Evolutionary conservation across 1,140 invertebrate genomes (phyloP).

Genomic region (Mya arenaria): DNA sequence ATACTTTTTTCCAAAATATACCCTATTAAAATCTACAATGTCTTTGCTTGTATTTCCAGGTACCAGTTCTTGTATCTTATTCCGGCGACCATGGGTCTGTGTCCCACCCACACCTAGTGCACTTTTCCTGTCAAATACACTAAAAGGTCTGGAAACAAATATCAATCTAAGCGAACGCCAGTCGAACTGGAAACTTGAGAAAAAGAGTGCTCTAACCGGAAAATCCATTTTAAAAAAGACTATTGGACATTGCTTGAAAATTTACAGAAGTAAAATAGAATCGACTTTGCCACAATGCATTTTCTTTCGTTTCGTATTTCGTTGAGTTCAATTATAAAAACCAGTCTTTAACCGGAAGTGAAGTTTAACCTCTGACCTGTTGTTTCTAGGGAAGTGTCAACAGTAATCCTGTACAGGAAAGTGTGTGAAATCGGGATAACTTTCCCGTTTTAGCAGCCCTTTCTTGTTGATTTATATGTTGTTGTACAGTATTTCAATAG

Average conservation of each 20-base stretch:
- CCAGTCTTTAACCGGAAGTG: slow-evolving; percentile 49
- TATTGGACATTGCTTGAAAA: neutral
- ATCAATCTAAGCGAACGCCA: neutral
- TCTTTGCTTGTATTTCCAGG: too few species aligned
- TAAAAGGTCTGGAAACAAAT: too few species aligned
- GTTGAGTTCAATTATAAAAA: neutral
- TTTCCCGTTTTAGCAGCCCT: neutral
- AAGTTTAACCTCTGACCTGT: slow-evolving; percentile 43
- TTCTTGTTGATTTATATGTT: neutral
- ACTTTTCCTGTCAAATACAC: too few species aligned
- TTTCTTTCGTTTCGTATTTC: neutral
- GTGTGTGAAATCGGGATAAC: neutral
- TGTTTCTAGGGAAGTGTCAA: slow-evolving; percentile 63
- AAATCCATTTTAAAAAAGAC: neutral
- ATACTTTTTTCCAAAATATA: too few species aligned
- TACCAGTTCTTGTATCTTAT: too few species aligned
- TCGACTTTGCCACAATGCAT: too few species aligned
- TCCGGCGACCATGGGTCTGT: too few species aligned
- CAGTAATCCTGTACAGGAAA: slow-evolving; percentile 19
- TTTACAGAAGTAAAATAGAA: too few species aligned
- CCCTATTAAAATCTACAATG: too few species aligned
- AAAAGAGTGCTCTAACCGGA: neutral
- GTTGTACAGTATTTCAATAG: neutral
- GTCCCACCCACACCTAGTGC: too few species aligned
- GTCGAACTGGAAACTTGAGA: neutral